Conservation (phyloP, 23 tunicate species). For the Diplosoma virens region DNA sequence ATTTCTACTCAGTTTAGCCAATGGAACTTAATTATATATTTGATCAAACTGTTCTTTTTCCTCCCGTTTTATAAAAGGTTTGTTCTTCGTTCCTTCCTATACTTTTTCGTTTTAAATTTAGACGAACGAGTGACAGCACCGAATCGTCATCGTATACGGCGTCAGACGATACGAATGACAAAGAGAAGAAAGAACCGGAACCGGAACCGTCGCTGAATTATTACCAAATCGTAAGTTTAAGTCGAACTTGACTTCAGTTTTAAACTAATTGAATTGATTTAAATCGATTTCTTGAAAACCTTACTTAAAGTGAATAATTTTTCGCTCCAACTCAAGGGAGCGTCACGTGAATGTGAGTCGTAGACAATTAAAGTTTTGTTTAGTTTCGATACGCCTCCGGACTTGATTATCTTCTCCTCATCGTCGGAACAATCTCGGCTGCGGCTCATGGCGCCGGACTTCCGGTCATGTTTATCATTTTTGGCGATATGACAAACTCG, state of each 20-base stretch:
- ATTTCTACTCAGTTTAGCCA: too few species aligned
- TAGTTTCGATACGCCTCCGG: conserved; percentile 71
- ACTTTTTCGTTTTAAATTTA: too few species aligned
- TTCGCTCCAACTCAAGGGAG: too few species aligned
- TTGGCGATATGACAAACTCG: conserved; percentile 79
- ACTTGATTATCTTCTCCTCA: conserved; percentile 34
- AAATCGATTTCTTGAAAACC: too few species aligned
- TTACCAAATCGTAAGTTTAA: conserved; percentile 34
- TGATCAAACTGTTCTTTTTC: too few species aligned
- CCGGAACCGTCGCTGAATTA: conserved; percentile 37
- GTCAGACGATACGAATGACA: neutral
- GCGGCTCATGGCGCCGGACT: conserved; percentile 76
- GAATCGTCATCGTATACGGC: neutral
- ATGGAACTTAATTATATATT: too few species aligned
- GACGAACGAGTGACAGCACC: neutral
- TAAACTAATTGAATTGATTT: too few species aligned
- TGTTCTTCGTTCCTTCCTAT: too few species aligned
- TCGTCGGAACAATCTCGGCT: conserved; percentile 60
- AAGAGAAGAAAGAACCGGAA: conserved; percentile 19
- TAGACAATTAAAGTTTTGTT: too few species aligned
- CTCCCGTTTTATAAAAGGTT: too few species aligned
- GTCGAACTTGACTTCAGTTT: neutral
- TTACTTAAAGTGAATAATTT: too few species aligned
- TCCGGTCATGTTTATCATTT: conserved; percentile 80
- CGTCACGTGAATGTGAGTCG: too few species aligned